Conservation (phyloP, 2,888 invertebrate genomes). For the Drosophila silvestris region DNA sequence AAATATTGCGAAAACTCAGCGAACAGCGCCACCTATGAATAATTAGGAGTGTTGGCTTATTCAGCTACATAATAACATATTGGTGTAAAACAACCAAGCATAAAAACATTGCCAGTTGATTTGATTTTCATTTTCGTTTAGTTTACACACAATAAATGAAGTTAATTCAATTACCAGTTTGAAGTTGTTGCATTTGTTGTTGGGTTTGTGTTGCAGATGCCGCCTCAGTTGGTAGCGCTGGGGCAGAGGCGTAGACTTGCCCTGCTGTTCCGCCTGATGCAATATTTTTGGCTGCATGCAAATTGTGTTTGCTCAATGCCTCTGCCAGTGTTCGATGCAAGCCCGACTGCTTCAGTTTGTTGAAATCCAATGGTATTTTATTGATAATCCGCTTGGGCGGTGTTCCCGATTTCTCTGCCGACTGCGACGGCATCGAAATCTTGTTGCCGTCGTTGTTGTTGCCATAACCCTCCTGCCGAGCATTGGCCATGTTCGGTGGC, state of each 20-base stretch:
- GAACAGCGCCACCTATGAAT: slow-evolving; percentile 28
- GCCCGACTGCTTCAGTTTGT: slow-evolving; percentile 81
- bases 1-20: slow-evolving; percentile 24
- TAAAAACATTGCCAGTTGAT: rapidly evolving
- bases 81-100: background rate
- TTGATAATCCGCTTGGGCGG: slow-evolving; percentile 76
- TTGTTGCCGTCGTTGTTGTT: slow-evolving; percentile 25
- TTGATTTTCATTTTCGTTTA: background rate
- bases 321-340: slow-evolving; percentile 81
- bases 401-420: slow-evolving; percentile 12
- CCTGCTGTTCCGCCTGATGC: slow-evolving; percentile 33
- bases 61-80: slow-evolving; percentile 26
- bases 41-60: background rate
- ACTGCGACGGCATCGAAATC: slow-evolving; percentile 9
- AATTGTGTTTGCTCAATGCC: slow-evolving; percentile 74
- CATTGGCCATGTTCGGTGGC: slow-evolving; percentile 1
- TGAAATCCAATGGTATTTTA: slow-evolving; percentile 80
- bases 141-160: background rate
- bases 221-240: slow-evolving; percentile 12
- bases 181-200: slow-evolving; percentile 10
- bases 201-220: slow-evolving; percentile 12
- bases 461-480: background rate
- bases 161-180: slow-evolving; percentile 40
- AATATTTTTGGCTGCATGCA: slow-evolving; percentile 23
- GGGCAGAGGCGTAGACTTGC: background rate